These are phyloP conservation scores for Drosophila melanica DNA, from an alignment of 1,140 invertebrate genomes.

Conservation along the genomic window DNA sequence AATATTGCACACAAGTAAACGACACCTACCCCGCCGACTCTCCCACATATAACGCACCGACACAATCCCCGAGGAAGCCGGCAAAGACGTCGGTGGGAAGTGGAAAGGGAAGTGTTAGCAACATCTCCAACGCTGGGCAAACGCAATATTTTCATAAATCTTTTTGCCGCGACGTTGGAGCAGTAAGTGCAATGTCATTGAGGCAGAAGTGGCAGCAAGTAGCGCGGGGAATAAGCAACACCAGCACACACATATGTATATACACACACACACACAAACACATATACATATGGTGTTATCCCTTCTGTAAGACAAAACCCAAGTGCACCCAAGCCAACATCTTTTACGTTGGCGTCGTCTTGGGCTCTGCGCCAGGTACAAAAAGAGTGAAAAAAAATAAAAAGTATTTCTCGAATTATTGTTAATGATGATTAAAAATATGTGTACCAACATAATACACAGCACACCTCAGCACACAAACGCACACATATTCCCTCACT, in stretches of 20 bases:
- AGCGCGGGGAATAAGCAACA: conserved; percentile 55
- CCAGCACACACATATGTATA: conserved; percentile 2
- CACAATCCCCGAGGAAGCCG: conserved; percentile 51
- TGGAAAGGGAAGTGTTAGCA: background rate
- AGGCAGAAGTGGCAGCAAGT: conserved; percentile 62
- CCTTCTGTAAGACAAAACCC: conserved; percentile 34
- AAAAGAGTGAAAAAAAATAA: conserved; percentile 66
- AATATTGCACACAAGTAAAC: conserved; percentile 74
- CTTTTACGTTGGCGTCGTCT: conserved; percentile 41
- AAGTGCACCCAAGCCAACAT: conserved; percentile 29
- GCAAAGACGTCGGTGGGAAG: background rate
- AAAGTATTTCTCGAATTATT: conserved; percentile 84
- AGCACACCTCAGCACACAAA: conserved; percentile 53
- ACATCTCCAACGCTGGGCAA: conserved; percentile 1
- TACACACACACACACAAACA: conserved; percentile 9
- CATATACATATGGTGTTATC: conserved; percentile 19
- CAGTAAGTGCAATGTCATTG: conserved; percentile 81
- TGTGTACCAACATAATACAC: conserved; percentile 66
- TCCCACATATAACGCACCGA: conserved; percentile 28
- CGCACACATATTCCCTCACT: conserved; percentile 3
- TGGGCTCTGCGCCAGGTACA: conserved; percentile 39
- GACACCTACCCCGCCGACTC: conserved; percentile 21
- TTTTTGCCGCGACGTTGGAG: conserved; percentile 49
- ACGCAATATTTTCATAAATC: conserved; percentile 77
- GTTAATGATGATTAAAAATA: conserved; percentile 84